Conservation (phyloP, 2,113 vertebrate genomes). For the Megalops atlanticus region DNA sequence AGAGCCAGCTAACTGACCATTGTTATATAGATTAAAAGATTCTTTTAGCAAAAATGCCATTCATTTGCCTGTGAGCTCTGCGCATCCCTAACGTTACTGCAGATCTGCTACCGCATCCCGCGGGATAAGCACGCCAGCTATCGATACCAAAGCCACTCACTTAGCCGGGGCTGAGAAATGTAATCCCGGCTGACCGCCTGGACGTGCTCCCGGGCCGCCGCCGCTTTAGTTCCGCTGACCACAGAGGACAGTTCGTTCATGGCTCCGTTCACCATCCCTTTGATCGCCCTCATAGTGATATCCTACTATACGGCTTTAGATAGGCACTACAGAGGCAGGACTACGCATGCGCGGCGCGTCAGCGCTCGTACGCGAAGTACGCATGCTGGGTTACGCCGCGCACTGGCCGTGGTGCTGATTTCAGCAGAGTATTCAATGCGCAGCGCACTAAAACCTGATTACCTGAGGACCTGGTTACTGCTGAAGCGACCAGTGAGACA, state of each 20-base stretch:
- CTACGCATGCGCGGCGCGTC: slow-evolving; percentile 10
- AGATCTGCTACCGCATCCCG: not conserved
- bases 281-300: slow-evolving; percentile 81
- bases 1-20: not conserved
- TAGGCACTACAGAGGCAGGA: not conserved
- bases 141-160: slow-evolving; percentile 71
- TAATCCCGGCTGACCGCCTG: slow-evolving; percentile 81
- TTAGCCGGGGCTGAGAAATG: slow-evolving; percentile 87
- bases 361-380: not conserved
- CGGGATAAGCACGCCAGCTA: too few species aligned
- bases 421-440: too few species aligned
- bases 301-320: slow-evolving; percentile 43
- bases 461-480: too few species aligned
- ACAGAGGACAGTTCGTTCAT: slow-evolving; percentile 73
- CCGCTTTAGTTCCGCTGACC: slow-evolving; percentile 55
- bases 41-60: not conserved
- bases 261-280: slow-evolving; percentile 83
- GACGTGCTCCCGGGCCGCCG: slow-evolving; percentile 76
- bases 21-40: not conserved
- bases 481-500: too few species aligned
- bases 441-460: too few species aligned
- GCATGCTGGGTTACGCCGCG: not conserved
- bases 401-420: slow-evolving; percentile 23
- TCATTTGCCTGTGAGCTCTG: not conserved
- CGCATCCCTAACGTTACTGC: not conserved